Conservation (phyloP, 2,113 vertebrate genomes). For the Brachirus orientalis region DNA sequence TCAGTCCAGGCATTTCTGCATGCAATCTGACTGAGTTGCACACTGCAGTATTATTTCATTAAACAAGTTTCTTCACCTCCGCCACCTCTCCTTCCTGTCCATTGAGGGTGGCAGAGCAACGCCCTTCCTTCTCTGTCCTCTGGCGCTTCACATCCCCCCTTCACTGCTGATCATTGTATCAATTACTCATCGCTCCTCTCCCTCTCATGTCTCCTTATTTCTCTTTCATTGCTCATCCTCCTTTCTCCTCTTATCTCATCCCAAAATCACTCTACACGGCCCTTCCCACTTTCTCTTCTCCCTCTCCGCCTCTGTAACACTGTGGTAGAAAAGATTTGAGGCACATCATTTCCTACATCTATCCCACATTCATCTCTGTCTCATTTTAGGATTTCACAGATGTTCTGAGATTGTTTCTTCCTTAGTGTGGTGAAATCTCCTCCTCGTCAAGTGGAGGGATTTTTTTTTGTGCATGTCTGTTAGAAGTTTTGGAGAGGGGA, state of each 20-base stretch:
- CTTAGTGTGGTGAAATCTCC: constrained; percentile 49
- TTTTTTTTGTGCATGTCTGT: neutral
- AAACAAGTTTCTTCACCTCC: constrained; percentile 62
- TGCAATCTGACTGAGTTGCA: constrained; percentile 57
- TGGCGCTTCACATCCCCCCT: constrained; percentile 59
- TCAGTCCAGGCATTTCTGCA: constrained; percentile 7
- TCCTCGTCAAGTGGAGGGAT: constrained; percentile 18
- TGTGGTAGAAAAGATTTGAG: constrained; percentile 39
- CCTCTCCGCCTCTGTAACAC: constrained; percentile 18
- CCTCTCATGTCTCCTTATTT: constrained; percentile 8
- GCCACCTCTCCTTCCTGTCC: constrained; percentile 47
- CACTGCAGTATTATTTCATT: constrained; percentile 72
- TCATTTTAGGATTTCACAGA: constrained; percentile 63
- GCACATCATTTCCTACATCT: constrained; percentile 22
- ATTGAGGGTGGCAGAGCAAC: constrained; percentile 52
- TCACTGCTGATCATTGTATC: constrained; percentile 82
- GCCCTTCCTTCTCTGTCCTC: constrained; percentile 65
- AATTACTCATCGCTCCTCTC: constrained; percentile 75
- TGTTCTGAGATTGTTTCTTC: constrained; percentile 52
- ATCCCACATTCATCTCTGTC: constrained; percentile 25
- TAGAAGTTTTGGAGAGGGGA: neutral
- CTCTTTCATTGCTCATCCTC: constrained; percentile 19
- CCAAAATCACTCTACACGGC: constrained; percentile 26
- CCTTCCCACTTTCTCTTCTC: constrained; percentile 5
- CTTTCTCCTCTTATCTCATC: constrained; percentile 63